Evolutionary conservation across 2,888 invertebrate species (phyloP), one percentile per base, ranked within the genome.

Genomic region (Marasmarcha lunaedactyla): DNA sequence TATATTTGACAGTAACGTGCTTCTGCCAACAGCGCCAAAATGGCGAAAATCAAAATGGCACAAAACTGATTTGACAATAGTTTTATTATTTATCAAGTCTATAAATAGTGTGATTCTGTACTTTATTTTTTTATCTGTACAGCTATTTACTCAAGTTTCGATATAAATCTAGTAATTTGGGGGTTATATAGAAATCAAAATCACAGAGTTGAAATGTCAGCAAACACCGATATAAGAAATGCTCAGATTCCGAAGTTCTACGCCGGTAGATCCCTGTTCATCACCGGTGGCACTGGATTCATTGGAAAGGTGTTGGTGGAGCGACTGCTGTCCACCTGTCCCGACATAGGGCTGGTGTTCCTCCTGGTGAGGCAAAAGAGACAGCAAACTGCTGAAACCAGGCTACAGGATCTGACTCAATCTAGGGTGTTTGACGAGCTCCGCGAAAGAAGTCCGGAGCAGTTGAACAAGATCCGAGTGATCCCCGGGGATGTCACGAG

Each of bases 231-330:
- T 71, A 86, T 39, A 69, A n/a, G 30, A 3, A 2, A 30, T 30
- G 30, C 30, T 7, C 34, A 5, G 34, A 34, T 34, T 13, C 34
- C 84, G 42, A 74, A 86, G 46, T 88, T 86, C 60, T 89, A 86
- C 63, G 65, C 74, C 25, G 87, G 85, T 34, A 84, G 86, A 48
- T 83, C 77, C 49, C 71, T 91, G 15, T 87, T 90, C 53, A 86
- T 90, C 45, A 91, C 90, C 4, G 90, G 91, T 41, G 90, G 86
- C 34, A 90, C 89, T 2, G 91, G 91, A 15, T 92, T 92, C 61
- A 85, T 92, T 73, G 91, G 91, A 42, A 91, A 92, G 79, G 90
- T 67, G 37, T 63, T 90, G 20, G 79, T 90, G 25, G 90, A 90
- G 64, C 89, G 90, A 51, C 63, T 90, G 33, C 71, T 90, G 20